These are phyloP conservation scores for Magallana gigas DNA, from an alignment of 1,140 invertebrate species.

Conservation along the genomic window DNA sequence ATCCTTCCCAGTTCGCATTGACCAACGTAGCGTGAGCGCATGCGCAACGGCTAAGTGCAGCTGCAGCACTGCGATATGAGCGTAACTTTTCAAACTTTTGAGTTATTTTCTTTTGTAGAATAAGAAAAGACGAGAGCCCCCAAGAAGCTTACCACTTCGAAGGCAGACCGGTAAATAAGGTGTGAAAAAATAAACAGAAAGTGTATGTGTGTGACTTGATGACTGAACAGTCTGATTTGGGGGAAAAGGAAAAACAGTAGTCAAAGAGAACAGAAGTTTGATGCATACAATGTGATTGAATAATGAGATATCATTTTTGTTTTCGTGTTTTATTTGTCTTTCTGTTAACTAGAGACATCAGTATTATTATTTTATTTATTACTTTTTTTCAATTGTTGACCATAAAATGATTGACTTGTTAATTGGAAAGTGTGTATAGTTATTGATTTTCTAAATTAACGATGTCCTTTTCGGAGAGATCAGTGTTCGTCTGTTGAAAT, in stretches of 20 bases:
- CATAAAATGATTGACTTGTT: conserved; percentile 23
- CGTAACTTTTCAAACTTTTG: conserved; percentile 8
- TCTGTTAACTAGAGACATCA: background rate
- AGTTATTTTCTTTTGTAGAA: background rate
- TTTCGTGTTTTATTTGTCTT: background rate
- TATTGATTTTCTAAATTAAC: background rate
- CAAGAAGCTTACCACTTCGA: background rate
- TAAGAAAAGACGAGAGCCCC: background rate
- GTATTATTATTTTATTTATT: conserved; percentile 34
- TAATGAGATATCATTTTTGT: background rate
- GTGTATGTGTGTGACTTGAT: background rate
- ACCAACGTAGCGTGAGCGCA: conserved; percentile 7
- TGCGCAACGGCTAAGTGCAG: background rate
- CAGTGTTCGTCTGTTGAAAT: too few relatives aligned
- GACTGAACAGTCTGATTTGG: background rate
- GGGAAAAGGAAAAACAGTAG: background rate
- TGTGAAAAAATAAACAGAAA: background rate
- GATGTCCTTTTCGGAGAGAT: too few relatives aligned
- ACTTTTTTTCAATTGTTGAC: background rate
- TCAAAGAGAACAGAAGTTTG: background rate
- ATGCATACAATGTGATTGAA: conserved; percentile 3
- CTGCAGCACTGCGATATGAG: background rate
- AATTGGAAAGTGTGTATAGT: background rate
- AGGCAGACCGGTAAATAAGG: background rate
- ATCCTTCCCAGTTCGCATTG: conserved; percentile 17